Evolutionary conservation across 2,797 vertebrate genomes (phyloP).

Genomic region (Podarcis lilfordi): DNA sequence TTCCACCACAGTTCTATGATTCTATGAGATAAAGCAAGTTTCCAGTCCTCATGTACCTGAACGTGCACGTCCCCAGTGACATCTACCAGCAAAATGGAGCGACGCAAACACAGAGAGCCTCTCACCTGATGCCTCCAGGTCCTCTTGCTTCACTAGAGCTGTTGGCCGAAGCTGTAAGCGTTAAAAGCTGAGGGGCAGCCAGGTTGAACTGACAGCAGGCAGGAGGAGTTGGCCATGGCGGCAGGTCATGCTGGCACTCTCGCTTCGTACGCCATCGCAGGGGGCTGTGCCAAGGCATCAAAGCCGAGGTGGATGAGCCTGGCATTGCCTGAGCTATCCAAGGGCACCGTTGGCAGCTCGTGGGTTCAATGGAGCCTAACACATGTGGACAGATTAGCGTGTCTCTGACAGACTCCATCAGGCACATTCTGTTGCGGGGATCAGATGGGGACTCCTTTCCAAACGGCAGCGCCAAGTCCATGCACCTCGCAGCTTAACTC

Average conservation of each 20-base stretch:
- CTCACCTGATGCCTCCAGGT: too few species aligned
- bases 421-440: background rate
- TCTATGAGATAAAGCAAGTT: too few species aligned
- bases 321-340: background rate
- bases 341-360: background rate
- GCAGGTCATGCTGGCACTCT: background rate
- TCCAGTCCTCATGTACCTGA: too few species aligned
- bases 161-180: too few species aligned
- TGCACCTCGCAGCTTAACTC: background rate
- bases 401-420: conserved; percentile 18
- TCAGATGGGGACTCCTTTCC: background rate
- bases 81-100: too few species aligned
- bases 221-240: background rate
- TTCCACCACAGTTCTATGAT: too few species aligned
- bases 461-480: background rate
- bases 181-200: too few species aligned
- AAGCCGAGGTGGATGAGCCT: background rate
- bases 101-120: too few species aligned
- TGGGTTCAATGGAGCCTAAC: background rate
- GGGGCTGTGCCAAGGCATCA: background rate
- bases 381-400: background rate
- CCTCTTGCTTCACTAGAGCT: too few species aligned
- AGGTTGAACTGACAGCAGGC: too few species aligned
- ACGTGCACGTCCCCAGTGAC: too few species aligned
- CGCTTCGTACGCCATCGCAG: background rate